phyloP scores from a whole-genome alignment of 2,113 vertebrate genomes.

The Actenoides hombroni region DNA sequence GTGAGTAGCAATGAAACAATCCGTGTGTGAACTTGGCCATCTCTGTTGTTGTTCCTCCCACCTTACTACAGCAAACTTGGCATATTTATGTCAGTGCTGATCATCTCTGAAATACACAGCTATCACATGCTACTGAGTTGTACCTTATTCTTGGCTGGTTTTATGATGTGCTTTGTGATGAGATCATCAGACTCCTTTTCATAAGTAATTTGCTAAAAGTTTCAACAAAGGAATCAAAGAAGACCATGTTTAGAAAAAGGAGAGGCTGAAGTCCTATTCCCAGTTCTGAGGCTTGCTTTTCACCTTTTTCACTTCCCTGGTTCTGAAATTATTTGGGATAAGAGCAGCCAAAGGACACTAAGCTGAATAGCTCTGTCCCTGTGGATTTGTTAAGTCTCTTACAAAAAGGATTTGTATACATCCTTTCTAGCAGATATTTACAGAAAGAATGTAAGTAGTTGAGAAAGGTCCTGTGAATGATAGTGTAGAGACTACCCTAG shows the following conservation, averaged over 20 bases:
- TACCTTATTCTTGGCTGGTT: neutral
- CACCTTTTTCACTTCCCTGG: neutral
- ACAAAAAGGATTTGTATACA: neutral
- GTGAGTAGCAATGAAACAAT: neutral
- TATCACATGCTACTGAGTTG: neutral
- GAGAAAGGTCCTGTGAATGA: neutral
- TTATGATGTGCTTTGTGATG: neutral
- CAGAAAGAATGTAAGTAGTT: neutral
- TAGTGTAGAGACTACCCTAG: neutral
- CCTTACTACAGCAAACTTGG: neutral
- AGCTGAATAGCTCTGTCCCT: neutral
- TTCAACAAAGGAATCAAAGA: constrained; percentile 9
- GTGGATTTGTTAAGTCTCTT: neutral
- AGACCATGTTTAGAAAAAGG: rapidly evolving
- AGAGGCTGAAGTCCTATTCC: neutral
- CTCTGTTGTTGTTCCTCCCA: neutral
- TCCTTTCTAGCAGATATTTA: neutral
- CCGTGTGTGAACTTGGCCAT: neutral
- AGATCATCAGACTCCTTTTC: constrained; percentile 8
- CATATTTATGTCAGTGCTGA: neutral
- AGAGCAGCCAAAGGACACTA: neutral
- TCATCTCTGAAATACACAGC: neutral
- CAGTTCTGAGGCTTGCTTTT: neutral
- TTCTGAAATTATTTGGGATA: neutral
- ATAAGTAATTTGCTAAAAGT: neutral